Conservation (phyloP, 2,113 vertebrate species). For the Ageneiosus marmoratus region DNA sequence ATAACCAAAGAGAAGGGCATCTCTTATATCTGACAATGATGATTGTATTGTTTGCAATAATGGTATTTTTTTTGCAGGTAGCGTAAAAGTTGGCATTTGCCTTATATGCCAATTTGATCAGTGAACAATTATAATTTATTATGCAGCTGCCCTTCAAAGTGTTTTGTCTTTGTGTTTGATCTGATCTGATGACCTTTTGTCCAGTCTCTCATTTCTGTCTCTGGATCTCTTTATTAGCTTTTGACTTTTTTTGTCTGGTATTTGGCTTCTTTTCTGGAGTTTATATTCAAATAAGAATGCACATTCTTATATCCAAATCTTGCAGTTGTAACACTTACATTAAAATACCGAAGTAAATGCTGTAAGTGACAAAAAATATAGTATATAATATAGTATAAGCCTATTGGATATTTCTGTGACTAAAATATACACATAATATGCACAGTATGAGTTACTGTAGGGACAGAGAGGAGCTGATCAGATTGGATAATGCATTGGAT, state of each 20-base stretch:
- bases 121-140: not conserved
- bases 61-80: not conserved
- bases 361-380: not conserved
- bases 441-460: not conserved
- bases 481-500: no score
- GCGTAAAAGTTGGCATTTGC: not conserved
- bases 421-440: not conserved
- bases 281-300: not conserved
- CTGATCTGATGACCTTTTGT: slow-evolving; percentile 7
- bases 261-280: not conserved
- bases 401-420: not conserved
- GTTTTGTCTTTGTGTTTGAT: not conserved
- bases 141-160: not conserved
- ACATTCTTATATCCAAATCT: not conserved
- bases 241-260: not conserved
- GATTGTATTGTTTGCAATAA: not conserved
- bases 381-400: not conserved
- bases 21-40: not conserved
- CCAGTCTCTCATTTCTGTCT: not conserved
- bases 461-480: not conserved
- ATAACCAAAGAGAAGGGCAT: not conserved
- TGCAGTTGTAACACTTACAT: not conserved
- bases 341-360: not conserved
- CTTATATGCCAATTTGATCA: not conserved
- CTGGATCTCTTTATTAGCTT: not conserved